These are phyloP conservation scores for Casuarius casuarius DNA, from an alignment of 2,113 vertebrate species.

Conservation along the genomic window DNA sequence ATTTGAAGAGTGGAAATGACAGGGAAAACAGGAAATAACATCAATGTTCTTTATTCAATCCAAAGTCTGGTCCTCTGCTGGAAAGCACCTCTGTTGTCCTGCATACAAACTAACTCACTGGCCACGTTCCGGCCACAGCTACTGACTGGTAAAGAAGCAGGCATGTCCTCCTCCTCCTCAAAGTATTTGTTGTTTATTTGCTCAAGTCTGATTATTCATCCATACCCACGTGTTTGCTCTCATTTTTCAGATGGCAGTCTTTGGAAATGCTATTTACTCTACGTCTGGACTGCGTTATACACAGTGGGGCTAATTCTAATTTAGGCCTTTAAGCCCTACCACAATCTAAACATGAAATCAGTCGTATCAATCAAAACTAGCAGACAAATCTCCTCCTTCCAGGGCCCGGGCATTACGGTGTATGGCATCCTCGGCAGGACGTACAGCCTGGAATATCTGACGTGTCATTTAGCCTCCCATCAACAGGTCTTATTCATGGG, in stretches of 20 bases:
- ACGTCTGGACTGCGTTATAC: not conserved
- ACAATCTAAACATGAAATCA: not conserved
- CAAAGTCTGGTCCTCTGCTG: not conserved
- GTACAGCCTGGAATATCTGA: not conserved
- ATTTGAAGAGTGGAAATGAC: not conserved
- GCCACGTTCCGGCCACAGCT: not conserved
- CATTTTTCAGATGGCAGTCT: not conserved
- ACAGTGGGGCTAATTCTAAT: not conserved
- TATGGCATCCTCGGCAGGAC: accelerated
- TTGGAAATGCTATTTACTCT: slow-evolving; percentile 31
- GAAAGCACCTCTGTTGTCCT: not conserved
- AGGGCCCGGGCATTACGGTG: not conserved
- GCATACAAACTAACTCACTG: not conserved
- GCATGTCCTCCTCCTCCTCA: not conserved
- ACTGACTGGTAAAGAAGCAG: slow-evolving; percentile 10
- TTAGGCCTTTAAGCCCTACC: not conserved
- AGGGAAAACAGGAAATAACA: not conserved
- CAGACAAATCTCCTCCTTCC: not conserved
- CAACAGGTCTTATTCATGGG: not conserved
- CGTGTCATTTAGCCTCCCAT: not conserved
- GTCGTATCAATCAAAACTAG: not conserved
- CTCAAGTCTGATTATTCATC: slow-evolving; percentile 46
- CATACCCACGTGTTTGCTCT: not conserved
- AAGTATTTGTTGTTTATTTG: slow-evolving; percentile 12
- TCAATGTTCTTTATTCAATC: not conserved